Evolutionary conservation across 2,888 invertebrate species (phyloP).

Genomic region (Catocala fraxini): DNA sequence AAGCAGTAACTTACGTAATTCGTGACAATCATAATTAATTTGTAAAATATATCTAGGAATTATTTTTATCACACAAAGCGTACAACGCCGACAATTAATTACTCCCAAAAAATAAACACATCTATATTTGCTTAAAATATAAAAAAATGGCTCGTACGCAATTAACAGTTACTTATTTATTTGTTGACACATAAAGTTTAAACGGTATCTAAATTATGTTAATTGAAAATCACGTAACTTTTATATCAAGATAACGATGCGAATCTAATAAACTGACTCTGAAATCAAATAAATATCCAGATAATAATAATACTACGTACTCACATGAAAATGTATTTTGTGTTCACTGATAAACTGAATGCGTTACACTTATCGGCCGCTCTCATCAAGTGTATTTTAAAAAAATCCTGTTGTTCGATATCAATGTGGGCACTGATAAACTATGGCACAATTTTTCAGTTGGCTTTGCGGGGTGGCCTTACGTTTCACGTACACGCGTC

Average conservation of each 20-base stretch:
- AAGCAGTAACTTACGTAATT: too few relatives aligned
- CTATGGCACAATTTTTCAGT: conserved; percentile 49
- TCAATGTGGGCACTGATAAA: conserved; percentile 33
- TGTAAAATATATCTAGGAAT: too few relatives aligned
- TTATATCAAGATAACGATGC: conserved; percentile 8
- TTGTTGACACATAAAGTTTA: too few relatives aligned
- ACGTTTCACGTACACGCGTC: conserved; percentile 67
- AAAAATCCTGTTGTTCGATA: conserved; percentile 25
- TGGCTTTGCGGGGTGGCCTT: conserved; percentile 55
- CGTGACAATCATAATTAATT: too few relatives aligned
- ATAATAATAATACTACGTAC: conserved; percentile 37
- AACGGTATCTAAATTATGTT: neutral
- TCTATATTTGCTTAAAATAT: too few relatives aligned
- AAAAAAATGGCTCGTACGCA: too few relatives aligned
- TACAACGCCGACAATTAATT: too few relatives aligned
- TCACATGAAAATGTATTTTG: conserved; percentile 48
- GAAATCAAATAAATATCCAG: conserved; percentile 32
- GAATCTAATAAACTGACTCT: conserved; percentile 21
- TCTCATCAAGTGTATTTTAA: conserved; percentile 22
- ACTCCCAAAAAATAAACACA: too few relatives aligned
- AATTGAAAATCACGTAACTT: neutral
- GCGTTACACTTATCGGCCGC: conserved; percentile 27
- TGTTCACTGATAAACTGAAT: conserved; percentile 44
- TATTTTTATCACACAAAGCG: too few relatives aligned
- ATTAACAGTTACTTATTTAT: too few relatives aligned